A percentile compares a stretch with the other conserved stretches of the same genome.
phyloP scores from a whole-genome alignment of 2,888 invertebrate species.

The Linyphia triangularis region DNA sequence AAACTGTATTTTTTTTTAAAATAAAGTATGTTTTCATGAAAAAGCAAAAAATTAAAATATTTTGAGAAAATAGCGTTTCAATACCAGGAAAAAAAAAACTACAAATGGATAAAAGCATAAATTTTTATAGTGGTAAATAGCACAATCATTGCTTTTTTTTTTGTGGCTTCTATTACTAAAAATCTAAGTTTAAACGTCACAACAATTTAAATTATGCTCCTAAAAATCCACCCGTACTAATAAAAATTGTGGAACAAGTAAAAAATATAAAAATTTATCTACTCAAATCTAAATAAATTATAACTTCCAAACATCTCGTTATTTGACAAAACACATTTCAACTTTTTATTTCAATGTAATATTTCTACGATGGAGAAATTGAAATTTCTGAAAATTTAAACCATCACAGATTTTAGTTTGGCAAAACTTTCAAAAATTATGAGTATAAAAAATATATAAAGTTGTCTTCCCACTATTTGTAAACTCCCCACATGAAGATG shows the following conservation, averaged over 20 bases:
- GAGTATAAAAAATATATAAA: conserved; percentile 67
- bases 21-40: no score
- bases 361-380: conserved; percentile 41
- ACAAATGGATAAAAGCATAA: no score
- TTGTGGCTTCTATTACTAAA: no score
- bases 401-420: conserved; percentile 66
- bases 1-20: no score
- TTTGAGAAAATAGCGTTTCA: no score
- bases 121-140: no score
- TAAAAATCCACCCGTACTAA: neutral
- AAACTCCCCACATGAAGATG: conserved; percentile 46
- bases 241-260: neutral
- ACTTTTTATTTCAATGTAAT: conserved; percentile 16
- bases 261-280: neutral
- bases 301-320: conserved; percentile 26
- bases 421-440: conserved; percentile 66
- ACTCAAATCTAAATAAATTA: neutral
- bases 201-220: neutral
- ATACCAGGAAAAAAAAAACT: no score
- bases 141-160: no score
- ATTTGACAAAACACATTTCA: conserved; percentile 37
- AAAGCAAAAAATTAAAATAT: no score
- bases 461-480: conserved; percentile 22
- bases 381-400: conserved; percentile 37
- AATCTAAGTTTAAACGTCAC: no score